Conservation (phyloP, 2,797 vertebrate species). For the Knipowitschia caucasica region DNA sequence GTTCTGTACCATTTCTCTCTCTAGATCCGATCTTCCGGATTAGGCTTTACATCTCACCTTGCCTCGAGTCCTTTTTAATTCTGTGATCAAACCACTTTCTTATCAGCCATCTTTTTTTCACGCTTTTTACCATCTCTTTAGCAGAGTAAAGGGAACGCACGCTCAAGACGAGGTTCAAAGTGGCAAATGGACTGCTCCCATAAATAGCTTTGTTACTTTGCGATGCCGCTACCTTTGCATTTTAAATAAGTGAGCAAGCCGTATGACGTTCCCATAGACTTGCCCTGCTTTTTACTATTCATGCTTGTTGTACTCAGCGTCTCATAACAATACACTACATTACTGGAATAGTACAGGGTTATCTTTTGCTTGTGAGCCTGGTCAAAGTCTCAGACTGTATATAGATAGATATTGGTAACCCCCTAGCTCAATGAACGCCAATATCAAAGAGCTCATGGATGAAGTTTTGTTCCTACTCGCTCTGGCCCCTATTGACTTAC, state of each 20-base stretch:
- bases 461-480: too few species aligned
- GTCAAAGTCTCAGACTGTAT: too few species aligned
- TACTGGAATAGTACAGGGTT: too few species aligned
- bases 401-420: too few species aligned
- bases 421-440: too few species aligned
- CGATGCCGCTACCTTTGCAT: slow-evolving; percentile 72
- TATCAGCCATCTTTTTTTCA: slow-evolving; percentile 25
- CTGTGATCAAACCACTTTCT: slow-evolving; percentile 12
- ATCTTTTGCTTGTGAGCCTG: too few species aligned
- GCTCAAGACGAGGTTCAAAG: slow-evolving; percentile 79
- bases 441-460: too few species aligned
- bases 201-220: slow-evolving; percentile 70
- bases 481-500: too few species aligned
- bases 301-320: slow-evolving; percentile 30
- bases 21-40: slow-evolving; percentile 46
- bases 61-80: slow-evolving; percentile 22
- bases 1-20: slow-evolving; percentile 19
- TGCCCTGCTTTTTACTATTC: slow-evolving; percentile 44
- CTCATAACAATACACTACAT: too few species aligned
- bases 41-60: slow-evolving; percentile 30
- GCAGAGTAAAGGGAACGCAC: slow-evolving; percentile 71
- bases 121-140: slow-evolving; percentile 51
- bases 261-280: slow-evolving; percentile 54
- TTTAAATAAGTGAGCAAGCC: slow-evolving; percentile 54
- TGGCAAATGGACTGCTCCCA: slow-evolving; percentile 75